A percentile compares a stretch with the other conserved stretches of the same genome.
These are phyloP conservation scores for Hemistola chrysoprasaria DNA, from an alignment of 2,888 invertebrate species.

Conservation along the genomic window DNA sequence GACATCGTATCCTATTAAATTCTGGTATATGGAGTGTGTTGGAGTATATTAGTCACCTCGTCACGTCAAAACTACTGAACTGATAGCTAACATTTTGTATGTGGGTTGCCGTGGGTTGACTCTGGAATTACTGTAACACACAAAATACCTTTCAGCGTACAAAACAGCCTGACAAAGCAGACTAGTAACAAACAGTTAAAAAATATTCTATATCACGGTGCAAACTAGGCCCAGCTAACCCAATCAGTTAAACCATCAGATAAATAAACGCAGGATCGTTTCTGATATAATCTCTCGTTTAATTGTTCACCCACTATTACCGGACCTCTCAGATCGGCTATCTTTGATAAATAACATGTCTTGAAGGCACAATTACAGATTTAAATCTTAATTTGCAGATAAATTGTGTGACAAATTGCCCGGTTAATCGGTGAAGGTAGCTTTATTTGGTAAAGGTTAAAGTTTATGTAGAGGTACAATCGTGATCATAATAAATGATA, in stretches of 20 bases:
- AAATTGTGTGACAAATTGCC: constrained; percentile 16
- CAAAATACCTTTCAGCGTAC: too few relatives aligned
- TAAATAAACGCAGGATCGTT: constrained; percentile 10
- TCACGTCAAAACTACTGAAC: too few relatives aligned
- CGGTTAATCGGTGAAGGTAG: constrained; percentile 11
- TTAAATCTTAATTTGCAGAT: constrained; percentile 28
- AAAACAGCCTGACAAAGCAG: too few relatives aligned
- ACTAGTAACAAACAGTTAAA: background rate
- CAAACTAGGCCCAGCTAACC: constrained; percentile 9
- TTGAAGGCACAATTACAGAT: constrained; percentile 20
- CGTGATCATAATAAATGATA: too few relatives aligned
- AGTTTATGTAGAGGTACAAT: too few relatives aligned
- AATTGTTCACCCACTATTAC: constrained; percentile 23
- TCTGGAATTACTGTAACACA: too few relatives aligned
- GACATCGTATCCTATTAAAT: too few relatives aligned
- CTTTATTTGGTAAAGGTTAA: constrained; percentile 1
- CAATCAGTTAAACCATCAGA: constrained; percentile 10
- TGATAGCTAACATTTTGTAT: too few relatives aligned
- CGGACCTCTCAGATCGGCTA: constrained; percentile 22
- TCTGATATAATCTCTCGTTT: constrained; percentile 15
- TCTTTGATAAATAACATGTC: constrained; percentile 13
- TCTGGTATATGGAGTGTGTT: too few relatives aligned
- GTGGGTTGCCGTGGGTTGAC: too few relatives aligned
- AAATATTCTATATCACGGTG: constrained; percentile 14
- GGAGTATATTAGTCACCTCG: too few relatives aligned